These are phyloP conservation scores for Tachysurus vachellii DNA, from an alignment of 2,113 vertebrate species.

Conservation along the genomic window DNA sequence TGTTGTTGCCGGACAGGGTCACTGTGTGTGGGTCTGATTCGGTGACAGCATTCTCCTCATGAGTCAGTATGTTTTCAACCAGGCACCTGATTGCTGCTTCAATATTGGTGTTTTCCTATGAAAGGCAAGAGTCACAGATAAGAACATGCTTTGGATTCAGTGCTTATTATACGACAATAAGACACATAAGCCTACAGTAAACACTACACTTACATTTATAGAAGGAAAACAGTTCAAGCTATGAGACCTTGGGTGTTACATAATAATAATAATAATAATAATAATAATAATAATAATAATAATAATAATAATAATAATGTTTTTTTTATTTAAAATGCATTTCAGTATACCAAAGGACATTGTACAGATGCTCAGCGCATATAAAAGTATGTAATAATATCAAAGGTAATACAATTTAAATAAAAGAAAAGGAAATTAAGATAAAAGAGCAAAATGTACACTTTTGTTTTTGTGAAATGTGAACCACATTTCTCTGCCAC, in stretches of 20 bases:
- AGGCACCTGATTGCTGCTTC: conserved; percentile 71
- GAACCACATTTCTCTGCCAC: not conserved
- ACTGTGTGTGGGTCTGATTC: conserved; percentile 58
- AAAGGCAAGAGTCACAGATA: conserved; percentile 17
- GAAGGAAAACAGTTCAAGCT: not conserved
- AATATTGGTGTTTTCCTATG: conserved; percentile 78
- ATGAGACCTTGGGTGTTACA: not conserved
- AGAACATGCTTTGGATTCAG: not conserved
- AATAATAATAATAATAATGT: no score
- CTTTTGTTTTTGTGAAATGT: not conserved
- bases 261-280: not conserved
- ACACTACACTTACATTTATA: not conserved
- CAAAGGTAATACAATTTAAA: not conserved
- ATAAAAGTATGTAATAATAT: not conserved
- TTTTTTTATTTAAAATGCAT: not conserved
- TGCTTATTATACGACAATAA: not conserved
- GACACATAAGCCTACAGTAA: not conserved
- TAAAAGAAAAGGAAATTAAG: not conserved
- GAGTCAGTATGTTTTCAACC: conserved; percentile 71
- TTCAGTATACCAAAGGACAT: not conserved
- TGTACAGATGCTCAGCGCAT: not conserved
- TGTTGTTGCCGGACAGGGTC: conserved; percentile 68
- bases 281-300: no score
- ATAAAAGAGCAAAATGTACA: not conserved
- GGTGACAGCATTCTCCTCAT: conserved; percentile 57